Conservation (phyloP, 2,797 vertebrate genomes). For the Paguma larvata region DNA sequence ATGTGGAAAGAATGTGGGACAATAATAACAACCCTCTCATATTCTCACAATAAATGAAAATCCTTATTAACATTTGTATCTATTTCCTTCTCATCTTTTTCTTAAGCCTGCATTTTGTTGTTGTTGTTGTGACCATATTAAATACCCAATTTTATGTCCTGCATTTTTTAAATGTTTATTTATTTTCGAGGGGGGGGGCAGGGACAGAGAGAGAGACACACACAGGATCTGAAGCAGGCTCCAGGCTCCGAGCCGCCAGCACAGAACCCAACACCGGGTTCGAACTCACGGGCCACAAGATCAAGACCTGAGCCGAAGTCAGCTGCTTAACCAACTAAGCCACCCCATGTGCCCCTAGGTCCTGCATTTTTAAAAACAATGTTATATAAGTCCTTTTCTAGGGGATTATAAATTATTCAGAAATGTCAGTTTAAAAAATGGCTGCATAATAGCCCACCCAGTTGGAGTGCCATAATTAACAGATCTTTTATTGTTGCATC, state of each 20-base stretch:
- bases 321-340: too few relatives aligned
- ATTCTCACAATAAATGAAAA: constrained; percentile 1
- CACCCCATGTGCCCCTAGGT: background rate
- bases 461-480: background rate
- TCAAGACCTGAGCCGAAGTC: too few relatives aligned
- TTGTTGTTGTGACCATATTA: background rate
- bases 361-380: background rate
- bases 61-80: background rate
- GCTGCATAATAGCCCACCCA: background rate
- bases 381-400: background rate
- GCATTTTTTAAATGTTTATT: background rate
- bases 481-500: background rate
- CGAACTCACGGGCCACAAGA: too few relatives aligned
- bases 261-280: too few relatives aligned
- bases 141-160: background rate
- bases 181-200: too few relatives aligned
- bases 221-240: too few relatives aligned
- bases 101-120: background rate
- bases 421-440: background rate
- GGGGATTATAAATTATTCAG: background rate
- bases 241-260: too few relatives aligned
- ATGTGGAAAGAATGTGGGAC: background rate
- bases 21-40: background rate
- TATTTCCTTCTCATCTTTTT: background rate
- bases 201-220: too few relatives aligned